A percentile compares a stretch with the other conserved stretches of the same genome.
Conservation (phyloP, 2,888 invertebrate genomes). For the Sipha maydis region DNA sequence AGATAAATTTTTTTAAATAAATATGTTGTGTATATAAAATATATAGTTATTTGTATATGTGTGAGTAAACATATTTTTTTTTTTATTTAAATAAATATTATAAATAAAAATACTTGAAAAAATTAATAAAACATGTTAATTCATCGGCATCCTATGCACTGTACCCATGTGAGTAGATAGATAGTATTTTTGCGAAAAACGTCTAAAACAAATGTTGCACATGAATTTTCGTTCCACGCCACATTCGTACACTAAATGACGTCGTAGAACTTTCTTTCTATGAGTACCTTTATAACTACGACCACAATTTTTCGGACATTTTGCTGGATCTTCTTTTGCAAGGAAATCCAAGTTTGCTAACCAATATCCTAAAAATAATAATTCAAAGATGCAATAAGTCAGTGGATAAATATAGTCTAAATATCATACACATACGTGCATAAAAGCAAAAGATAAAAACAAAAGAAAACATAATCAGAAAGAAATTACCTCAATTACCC, state of each 20-base stretch:
- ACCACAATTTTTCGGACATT: conserved; percentile 58
- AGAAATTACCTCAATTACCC: neutral
- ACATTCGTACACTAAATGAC: conserved; percentile 63
- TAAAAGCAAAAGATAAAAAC: conserved; percentile 2
- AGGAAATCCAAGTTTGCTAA: conserved; percentile 40
- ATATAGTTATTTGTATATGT: neutral
- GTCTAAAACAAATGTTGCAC: conserved; percentile 62
- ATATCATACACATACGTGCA: neutral
- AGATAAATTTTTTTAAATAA: no score
- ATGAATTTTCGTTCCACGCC: conserved; percentile 63
- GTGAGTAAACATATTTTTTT: neutral
- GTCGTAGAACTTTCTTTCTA: conserved; percentile 62
- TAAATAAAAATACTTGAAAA: no score
- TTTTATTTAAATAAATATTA: no score
- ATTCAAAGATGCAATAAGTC: neutral
- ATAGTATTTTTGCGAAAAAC: conserved; percentile 62
- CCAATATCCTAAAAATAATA: conserved; percentile 48
- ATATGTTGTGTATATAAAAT: no score
- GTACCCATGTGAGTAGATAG: conserved; percentile 66
- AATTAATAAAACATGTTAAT: neutral
- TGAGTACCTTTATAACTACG: conserved; percentile 62
- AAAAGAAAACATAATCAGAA: neutral
- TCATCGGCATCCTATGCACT: conserved; percentile 65
- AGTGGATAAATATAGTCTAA: neutral
- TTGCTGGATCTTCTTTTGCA: conserved; percentile 60